These are phyloP conservation scores for Syrrhaptes paradoxus DNA, from an alignment of 2,113 vertebrate species.

Conservation along the genomic window DNA sequence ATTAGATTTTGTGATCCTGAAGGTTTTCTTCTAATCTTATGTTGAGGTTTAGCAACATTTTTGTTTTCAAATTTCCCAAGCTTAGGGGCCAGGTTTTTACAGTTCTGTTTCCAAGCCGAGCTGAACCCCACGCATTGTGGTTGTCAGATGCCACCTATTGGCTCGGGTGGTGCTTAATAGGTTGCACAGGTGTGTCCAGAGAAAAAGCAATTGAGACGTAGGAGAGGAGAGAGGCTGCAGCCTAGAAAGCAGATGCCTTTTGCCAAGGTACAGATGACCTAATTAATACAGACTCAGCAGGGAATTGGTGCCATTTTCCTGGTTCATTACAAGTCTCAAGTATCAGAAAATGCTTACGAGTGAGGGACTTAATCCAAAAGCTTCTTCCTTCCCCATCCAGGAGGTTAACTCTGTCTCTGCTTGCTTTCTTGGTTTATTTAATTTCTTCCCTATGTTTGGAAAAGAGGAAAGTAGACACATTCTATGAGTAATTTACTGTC, in stretches of 20 bases:
- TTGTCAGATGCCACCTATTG: slow-evolving; percentile 4
- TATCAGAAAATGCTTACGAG: background rate
- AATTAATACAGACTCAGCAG: background rate
- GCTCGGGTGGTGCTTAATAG: background rate
- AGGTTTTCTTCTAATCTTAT: background rate
- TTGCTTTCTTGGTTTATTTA: background rate
- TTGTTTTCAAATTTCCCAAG: background rate
- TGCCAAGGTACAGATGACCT: background rate
- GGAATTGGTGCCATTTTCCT: background rate
- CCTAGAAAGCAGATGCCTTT: background rate
- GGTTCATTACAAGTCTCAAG: background rate
- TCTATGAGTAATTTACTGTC: background rate
- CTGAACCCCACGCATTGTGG: background rate
- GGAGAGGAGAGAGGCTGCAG: background rate
- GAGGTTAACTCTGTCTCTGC: background rate
- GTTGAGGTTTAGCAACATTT: background rate
- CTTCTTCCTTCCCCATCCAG: background rate
- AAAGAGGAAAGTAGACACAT: background rate
- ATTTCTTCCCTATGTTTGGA: background rate
- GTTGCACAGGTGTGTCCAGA: background rate
- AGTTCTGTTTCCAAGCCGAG: background rate
- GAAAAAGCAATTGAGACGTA: background rate
- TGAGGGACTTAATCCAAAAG: background rate
- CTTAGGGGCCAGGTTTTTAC: background rate
- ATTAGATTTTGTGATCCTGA: background rate